Conservation (phyloP, 2,797 vertebrate species). For the Coranthus polyacanthus region DNA sequence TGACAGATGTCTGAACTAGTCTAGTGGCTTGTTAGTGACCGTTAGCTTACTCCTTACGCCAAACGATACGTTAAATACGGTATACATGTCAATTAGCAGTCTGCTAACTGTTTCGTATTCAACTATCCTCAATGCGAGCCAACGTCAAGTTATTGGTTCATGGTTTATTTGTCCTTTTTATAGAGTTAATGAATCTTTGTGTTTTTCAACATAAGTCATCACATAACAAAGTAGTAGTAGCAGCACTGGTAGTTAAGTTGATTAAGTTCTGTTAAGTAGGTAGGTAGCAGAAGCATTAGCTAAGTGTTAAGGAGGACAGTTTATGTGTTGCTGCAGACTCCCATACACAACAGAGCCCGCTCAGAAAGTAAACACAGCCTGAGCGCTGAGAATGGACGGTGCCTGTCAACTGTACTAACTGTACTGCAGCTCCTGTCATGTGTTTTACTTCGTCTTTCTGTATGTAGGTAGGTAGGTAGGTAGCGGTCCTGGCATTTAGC, state of each 20-base stretch:
- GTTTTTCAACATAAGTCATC: no score
- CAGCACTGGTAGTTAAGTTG: no score
- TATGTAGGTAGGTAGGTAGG: no score
- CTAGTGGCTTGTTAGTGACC: rapidly evolving
- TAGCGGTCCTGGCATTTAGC: no score
- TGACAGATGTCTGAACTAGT: rapidly evolving
- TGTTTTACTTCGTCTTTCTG: no score
- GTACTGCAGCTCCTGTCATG: no score
- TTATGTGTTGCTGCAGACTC: no score
- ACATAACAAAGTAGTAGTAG: no score
- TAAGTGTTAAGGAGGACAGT: conserved; percentile 20
- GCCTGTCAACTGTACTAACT: not conserved
- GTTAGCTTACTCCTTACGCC: not conserved
- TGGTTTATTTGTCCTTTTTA: not conserved
- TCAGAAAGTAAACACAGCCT: conserved; percentile 71
- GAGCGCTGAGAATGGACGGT: not conserved
- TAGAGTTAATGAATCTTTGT: no score
- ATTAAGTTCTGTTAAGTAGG: no score
- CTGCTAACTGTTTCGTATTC: conserved; percentile 38
- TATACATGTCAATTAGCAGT: conserved; percentile 33
- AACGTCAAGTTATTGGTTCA: not conserved
- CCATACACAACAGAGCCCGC: conserved; percentile 4
- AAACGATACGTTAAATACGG: not conserved
- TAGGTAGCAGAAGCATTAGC: conserved; percentile 5
- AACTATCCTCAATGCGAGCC: no score